These are phyloP conservation scores for Lissonota sp. DNA, from an alignment of 2,888 invertebrate genomes.

Conservation along the genomic window DNA sequence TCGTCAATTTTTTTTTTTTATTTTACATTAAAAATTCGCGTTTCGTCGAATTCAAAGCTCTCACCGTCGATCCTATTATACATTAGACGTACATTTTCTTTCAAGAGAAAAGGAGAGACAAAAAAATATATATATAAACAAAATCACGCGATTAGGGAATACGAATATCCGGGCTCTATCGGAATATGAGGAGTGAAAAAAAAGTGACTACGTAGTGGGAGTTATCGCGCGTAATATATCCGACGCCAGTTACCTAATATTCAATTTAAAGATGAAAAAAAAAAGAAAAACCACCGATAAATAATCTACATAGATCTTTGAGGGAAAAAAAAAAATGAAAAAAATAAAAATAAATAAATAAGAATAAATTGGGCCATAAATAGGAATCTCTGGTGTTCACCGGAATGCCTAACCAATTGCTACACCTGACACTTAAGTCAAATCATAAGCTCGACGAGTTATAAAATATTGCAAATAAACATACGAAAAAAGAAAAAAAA, in stretches of 20 bases:
- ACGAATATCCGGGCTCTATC: constrained; percentile 39
- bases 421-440: constrained; percentile 39
- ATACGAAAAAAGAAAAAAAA: constrained; percentile 16
- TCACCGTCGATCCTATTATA: constrained; percentile 61
- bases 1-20: too few species aligned
- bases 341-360: constrained; percentile 33
- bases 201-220: constrained; percentile 53
- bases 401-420: constrained; percentile 51
- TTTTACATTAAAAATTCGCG: neutral
- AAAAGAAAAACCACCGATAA: constrained; percentile 54
- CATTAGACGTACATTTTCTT: constrained; percentile 57
- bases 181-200: constrained; percentile 33
- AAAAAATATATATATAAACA: constrained; percentile 15
- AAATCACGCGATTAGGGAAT: constrained; percentile 58
- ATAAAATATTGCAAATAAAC: constrained; percentile 35
- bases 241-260: constrained; percentile 64
- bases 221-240: constrained; percentile 62
- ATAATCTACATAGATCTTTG: constrained; percentile 55
- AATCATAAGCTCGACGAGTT: constrained; percentile 47
- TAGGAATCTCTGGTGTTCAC: constrained; percentile 35
- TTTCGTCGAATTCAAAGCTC: constrained; percentile 45
- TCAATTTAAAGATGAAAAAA: constrained; percentile 54
- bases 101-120: constrained; percentile 26
- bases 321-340: constrained; percentile 31
- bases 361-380: constrained; percentile 51